phyloP scores from a whole-genome alignment of 2,113 vertebrate genomes.

The Paedocypris sp. region DNA sequence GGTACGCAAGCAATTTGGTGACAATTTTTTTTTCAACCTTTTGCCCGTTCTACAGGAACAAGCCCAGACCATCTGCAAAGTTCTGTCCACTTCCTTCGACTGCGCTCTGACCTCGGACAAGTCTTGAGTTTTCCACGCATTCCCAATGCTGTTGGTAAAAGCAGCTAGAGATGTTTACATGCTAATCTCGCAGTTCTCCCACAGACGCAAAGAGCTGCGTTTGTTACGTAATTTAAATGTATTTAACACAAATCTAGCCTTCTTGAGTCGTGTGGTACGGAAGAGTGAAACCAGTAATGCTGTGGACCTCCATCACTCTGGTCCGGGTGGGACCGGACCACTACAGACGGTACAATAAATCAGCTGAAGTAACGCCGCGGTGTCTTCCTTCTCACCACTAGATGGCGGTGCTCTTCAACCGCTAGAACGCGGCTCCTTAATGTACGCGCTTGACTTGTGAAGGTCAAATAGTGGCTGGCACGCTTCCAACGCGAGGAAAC shows the following conservation, averaged over 20 bases:
- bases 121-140: too few relatives aligned
- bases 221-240: conserved; percentile 27
- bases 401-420: conserved; percentile 38
- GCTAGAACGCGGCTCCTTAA: too few relatives aligned
- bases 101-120: conserved; percentile 79
- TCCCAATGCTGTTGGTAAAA: too few relatives aligned
- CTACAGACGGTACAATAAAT: conserved; percentile 39
- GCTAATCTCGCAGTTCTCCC: not conserved
- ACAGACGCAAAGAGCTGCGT: conserved; percentile 13
- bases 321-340: conserved; percentile 32
- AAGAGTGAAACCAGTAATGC: conserved; percentile 34
- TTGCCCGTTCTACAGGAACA: conserved; percentile 76
- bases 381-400: conserved; percentile 34
- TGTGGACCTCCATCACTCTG: conserved; percentile 30
- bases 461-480: too few relatives aligned
- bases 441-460: too few relatives aligned
- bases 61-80: conserved; percentile 93
- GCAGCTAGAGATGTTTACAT: conserved; percentile 26
- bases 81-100: conserved; percentile 85
- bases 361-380: not conserved
- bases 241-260: conserved; percentile 47
- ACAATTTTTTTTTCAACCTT: too few relatives aligned
- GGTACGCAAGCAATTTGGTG: too few relatives aligned
- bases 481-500: not conserved
- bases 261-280: conserved; percentile 32